These are phyloP conservation scores for Heteropelma amictum DNA, from an alignment of 2,888 invertebrate genomes.

Conservation along the genomic window DNA sequence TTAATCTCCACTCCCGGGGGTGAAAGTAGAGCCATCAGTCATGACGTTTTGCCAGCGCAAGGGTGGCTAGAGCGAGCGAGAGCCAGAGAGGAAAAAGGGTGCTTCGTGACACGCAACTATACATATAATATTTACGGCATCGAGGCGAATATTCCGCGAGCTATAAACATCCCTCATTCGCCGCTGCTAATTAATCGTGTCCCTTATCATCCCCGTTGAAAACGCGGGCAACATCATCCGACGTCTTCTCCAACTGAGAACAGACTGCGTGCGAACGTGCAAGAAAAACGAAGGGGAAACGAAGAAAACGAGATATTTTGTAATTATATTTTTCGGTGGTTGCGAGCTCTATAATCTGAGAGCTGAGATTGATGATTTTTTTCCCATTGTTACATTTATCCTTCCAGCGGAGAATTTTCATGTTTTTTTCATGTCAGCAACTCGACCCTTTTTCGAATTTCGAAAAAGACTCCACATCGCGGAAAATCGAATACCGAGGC, in stretches of 20 bases:
- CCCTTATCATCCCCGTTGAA: constrained; percentile 23
- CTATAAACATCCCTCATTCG: constrained; percentile 24
- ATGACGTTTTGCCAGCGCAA: constrained; percentile 30
- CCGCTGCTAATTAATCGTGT: constrained; percentile 46
- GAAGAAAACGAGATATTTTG: too few relatives aligned
- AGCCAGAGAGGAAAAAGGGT: constrained; percentile 11
- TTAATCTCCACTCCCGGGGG: constrained; percentile 36
- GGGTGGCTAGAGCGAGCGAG: background rate
- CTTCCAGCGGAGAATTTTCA: too few relatives aligned
- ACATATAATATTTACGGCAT: constrained; percentile 34
- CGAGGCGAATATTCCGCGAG: constrained; percentile 15
- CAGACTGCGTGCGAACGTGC: background rate
- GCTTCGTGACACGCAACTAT: constrained; percentile 44
- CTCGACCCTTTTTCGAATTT: too few relatives aligned
- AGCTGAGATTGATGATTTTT: too few relatives aligned
- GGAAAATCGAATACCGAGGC: too few relatives aligned
- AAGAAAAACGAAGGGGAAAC: background rate
- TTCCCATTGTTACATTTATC: too few relatives aligned
- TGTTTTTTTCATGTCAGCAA: too few relatives aligned
- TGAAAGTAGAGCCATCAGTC: constrained; percentile 48
- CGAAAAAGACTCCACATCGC: too few relatives aligned
- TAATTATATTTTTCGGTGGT: too few relatives aligned
- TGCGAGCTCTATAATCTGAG: too few relatives aligned
- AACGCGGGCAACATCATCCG: constrained; percentile 41
- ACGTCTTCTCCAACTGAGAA: too few relatives aligned